Conservation (phyloP, 2,113 vertebrate genomes). For the Rhynchomys soricoides region DNA sequence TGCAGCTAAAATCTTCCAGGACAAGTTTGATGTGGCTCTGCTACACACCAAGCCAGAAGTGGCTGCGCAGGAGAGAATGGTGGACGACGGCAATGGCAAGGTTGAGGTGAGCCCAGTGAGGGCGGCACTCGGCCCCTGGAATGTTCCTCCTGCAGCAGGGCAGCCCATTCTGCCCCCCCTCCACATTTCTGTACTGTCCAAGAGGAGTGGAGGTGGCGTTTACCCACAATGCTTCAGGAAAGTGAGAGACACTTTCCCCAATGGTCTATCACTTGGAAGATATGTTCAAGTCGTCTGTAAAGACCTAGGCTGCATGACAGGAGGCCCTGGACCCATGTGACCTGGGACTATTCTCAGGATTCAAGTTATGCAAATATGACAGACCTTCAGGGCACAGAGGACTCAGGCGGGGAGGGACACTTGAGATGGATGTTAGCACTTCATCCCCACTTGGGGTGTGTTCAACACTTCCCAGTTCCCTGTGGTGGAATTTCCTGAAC, state of each 20-base stretch:
- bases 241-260: background rate
- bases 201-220: background rate
- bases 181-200: background rate
- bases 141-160: background rate
- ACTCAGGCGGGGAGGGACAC: too few relatives aligned
- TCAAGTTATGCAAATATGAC: conserved; percentile 55
- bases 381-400: background rate
- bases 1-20: conserved; percentile 90
- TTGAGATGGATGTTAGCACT: background rate
- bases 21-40: conserved; percentile 90
- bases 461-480: background rate
- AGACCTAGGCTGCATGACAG: background rate
- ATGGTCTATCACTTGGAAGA: background rate
- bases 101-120: conserved; percentile 85
- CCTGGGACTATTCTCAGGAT: background rate
- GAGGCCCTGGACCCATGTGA: background rate
- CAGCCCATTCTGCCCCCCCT: background rate
- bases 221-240: conserved; percentile 12
- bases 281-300: conserved; percentile 16
- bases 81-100: conserved; percentile 90
- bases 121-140: background rate
- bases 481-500: background rate
- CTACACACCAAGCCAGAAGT: conserved; percentile 90
- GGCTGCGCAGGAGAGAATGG: conserved; percentile 94
- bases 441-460: background rate